Percentiles rank a stretch among this genome's conserved stretches.
Evolutionary conservation across 2,113 vertebrate genomes (phyloP).

Genomic region (Colaptes auratus): DNA sequence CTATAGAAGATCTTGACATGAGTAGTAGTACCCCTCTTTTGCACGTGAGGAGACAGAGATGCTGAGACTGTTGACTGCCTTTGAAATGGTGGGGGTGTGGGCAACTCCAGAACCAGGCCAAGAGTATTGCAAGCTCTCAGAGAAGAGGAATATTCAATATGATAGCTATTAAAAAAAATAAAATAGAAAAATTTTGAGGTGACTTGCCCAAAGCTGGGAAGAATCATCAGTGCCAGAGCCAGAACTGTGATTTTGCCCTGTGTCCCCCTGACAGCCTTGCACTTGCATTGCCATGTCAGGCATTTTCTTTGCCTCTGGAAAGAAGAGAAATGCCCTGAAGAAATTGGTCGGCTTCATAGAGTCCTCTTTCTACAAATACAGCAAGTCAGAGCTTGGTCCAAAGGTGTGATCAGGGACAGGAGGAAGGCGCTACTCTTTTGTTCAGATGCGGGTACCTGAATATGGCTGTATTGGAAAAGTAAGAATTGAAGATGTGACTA

Average conservation of each 20-base stretch:
- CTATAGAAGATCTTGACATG: background rate
- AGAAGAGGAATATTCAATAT: background rate
- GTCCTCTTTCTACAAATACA: background rate
- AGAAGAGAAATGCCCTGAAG: background rate
- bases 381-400: background rate
- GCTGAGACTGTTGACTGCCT: background rate
- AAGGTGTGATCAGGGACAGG: background rate
- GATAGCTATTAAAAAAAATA: background rate
- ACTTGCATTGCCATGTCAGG: accelerated
- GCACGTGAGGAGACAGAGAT: background rate
- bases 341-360: background rate
- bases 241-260: background rate
- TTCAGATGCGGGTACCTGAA: background rate
- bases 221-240: background rate
- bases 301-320: background rate
- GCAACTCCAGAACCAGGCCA: background rate
- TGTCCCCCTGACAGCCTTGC: background rate
- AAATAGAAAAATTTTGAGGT: background rate
- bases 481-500: background rate
- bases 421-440: background rate
- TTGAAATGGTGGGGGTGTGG: background rate
- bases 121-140: background rate
- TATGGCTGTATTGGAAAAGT: background rate
- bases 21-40: background rate
- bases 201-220: background rate